These are phyloP conservation scores for Synergus laeviventris DNA, from an alignment of 2,888 invertebrate genomes.

Conservation along the genomic window DNA sequence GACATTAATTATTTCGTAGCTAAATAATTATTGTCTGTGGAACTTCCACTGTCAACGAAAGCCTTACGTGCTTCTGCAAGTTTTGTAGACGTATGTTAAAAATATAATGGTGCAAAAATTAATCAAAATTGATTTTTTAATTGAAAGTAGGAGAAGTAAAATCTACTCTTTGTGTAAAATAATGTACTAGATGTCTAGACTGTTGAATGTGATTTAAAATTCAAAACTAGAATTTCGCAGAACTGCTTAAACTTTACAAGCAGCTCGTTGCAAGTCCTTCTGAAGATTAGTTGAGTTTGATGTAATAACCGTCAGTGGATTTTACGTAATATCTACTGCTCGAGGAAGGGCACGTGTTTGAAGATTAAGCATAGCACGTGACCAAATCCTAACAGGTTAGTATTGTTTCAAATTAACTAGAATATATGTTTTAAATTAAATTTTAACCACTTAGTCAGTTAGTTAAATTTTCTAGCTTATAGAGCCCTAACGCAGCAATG, in stretches of 20 bases:
- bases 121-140: background rate
- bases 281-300: background rate
- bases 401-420: background rate
- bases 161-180: too few relatives aligned
- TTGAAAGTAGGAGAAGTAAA: too few relatives aligned
- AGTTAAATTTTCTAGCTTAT: too few relatives aligned
- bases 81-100: background rate
- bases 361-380: background rate
- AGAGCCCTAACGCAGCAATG: too few relatives aligned
- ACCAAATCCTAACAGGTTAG: background rate
- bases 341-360: background rate
- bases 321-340: background rate
- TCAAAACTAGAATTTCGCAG: constrained; percentile 36
- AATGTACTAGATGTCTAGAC: too few relatives aligned
- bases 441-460: too few relatives aligned
- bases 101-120: background rate
- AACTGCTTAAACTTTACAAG: background rate
- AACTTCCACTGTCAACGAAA: background rate
- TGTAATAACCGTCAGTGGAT: background rate
- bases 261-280: background rate
- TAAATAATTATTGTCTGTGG: background rate
- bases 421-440: too few relatives aligned
- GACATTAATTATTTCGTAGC: constrained; percentile 25
- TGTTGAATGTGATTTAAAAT: background rate
- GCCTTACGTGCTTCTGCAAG: background rate